Evolutionary conservation across 2,113 vertebrate genomes (phyloP).

Genomic region (Sciurus niger): DNA sequence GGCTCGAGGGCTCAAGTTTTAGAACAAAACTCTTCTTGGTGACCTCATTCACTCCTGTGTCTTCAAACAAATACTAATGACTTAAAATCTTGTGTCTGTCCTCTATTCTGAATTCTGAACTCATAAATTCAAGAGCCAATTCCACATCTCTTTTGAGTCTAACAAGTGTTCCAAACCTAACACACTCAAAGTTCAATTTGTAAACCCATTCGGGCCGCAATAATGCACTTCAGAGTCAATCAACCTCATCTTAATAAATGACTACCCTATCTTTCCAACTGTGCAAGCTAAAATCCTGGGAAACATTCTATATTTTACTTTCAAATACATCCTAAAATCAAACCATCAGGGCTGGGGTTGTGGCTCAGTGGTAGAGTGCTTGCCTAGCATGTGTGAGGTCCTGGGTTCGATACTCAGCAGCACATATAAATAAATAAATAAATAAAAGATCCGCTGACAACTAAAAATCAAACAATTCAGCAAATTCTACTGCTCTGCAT

Average conservation of each 20-base stretch:
- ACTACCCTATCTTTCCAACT: not conserved
- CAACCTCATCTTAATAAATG: not conserved
- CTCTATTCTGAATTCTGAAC: not conserved
- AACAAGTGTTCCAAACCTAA: not conserved
- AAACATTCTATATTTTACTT: not conserved
- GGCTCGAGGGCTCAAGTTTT: not conserved
- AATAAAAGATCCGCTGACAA: too few species aligned
- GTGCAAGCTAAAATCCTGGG: not conserved
- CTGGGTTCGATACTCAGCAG: too few species aligned
- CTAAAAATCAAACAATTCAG: not conserved
- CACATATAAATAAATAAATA: too few species aligned
- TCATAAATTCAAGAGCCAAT: not conserved
- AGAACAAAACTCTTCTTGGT: not conserved
- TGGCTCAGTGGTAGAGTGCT: too few species aligned
- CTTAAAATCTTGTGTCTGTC: not conserved
- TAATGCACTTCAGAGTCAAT: not conserved
- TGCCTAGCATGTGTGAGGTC: too few species aligned
- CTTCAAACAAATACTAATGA: not conserved
- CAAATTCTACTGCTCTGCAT: not conserved
- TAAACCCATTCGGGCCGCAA: not conserved
- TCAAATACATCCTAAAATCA: not conserved
- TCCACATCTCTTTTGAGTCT: not conserved
- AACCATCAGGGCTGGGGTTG: not conserved
- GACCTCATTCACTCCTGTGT: not conserved
- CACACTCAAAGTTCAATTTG: not conserved